phyloP scores from a whole-genome alignment of 2,113 vertebrate species.

The Cyanistes caeruleus region DNA sequence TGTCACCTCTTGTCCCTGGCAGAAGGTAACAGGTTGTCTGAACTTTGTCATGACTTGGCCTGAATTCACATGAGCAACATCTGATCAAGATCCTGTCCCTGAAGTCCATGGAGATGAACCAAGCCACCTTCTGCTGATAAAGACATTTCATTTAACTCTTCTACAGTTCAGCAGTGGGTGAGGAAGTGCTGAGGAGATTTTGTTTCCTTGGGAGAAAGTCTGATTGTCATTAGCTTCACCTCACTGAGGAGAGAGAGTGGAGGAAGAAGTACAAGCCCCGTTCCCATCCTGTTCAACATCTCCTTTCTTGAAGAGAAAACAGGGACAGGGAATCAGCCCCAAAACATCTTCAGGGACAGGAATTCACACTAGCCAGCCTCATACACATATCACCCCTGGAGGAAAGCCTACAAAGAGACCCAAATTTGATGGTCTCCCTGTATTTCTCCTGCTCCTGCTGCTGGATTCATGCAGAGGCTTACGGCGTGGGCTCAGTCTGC shows the following conservation, averaged over 20 bases:
- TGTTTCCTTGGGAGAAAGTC: background rate
- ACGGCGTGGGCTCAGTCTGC: rapidly evolving
- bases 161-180: background rate
- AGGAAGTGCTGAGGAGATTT: background rate
- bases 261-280: background rate
- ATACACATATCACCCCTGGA: rapidly evolving
- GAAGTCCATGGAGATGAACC: background rate
- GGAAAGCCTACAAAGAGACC: background rate
- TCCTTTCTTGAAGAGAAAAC: background rate
- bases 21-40: background rate
- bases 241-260: rapidly evolving
- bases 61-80: background rate
- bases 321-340: background rate
- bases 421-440: background rate
- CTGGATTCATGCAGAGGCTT: background rate
- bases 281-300: background rate
- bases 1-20: background rate
- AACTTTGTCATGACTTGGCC: background rate
- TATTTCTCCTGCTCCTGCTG: background rate
- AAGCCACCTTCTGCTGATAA: background rate
- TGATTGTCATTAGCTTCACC: background rate
- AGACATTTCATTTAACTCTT: background rate
- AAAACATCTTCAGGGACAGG: background rate
- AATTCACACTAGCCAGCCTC: background rate
- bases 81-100: background rate